Conservation (phyloP, 2,888 invertebrate genomes). For the Morinoia aosen region DNA sequence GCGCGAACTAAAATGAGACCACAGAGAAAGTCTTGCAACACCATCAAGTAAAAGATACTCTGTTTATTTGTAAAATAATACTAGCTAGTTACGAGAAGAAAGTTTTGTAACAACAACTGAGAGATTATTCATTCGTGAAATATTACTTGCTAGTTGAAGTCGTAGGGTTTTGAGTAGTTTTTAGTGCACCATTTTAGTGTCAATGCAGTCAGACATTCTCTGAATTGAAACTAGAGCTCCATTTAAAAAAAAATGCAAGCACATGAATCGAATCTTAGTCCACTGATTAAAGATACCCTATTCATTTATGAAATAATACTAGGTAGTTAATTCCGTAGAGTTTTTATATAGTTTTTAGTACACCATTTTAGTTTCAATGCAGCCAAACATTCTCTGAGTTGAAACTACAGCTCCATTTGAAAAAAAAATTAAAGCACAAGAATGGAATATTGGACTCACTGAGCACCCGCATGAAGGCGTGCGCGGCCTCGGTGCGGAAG, state of each 20-base stretch:
- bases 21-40: background rate
- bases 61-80: no score
- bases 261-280: no score
- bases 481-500: constrained; percentile 22
- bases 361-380: background rate
- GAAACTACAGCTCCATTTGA: background rate
- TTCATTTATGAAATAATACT: background rate
- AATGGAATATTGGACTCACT: background rate
- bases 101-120: no score
- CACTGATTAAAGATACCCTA: no score
- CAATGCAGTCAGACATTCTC: background rate
- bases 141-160: background rate
- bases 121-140: background rate
- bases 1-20: background rate
- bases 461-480: constrained; percentile 44
- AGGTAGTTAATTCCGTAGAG: background rate
- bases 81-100: no score
- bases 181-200: background rate
- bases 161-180: background rate
- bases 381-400: background rate
- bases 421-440: background rate
- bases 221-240: background rate
- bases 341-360: background rate
- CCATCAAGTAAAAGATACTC: no score
- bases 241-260: no score